Evolutionary conservation across 2,888 invertebrate species (phyloP).

Genomic region (Anoplius nigerrimus): DNA sequence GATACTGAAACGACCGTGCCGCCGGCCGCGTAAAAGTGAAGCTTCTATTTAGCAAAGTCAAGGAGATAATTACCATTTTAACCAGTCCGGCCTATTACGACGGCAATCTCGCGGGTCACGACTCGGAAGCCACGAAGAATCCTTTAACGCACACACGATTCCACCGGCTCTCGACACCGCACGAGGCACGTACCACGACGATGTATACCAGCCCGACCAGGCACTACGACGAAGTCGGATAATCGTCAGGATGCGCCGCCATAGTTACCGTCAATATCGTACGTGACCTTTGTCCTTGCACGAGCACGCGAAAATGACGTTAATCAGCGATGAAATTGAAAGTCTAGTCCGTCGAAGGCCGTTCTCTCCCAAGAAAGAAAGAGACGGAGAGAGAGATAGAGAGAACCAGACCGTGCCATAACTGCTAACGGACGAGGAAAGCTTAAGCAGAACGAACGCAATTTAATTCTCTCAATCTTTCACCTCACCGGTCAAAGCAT

Average conservation of each 20-base stretch:
- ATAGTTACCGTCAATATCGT: constrained; percentile 5
- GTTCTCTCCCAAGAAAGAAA: neutral
- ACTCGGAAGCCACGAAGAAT: constrained; percentile 34
- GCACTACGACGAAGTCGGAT: neutral
- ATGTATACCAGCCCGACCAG: too few species aligned
- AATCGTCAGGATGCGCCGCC: neutral
- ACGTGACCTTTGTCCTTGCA: neutral
- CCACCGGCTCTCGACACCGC: neutral
- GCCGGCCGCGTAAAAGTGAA: neutral
- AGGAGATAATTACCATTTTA: constrained; percentile 8
- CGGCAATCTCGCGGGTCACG: constrained; percentile 18
- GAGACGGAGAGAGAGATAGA: neutral
- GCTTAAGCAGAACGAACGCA: too few species aligned
- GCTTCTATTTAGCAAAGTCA: constrained; percentile 15
- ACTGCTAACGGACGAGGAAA: too few species aligned
- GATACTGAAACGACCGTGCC: too few species aligned
- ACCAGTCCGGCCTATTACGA: neutral
- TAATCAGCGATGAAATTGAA: too few species aligned
- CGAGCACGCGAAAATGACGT: too few species aligned
- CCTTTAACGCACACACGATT: constrained; percentile 10
- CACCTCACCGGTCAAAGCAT: too few species aligned
- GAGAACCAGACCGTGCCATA: neutral
- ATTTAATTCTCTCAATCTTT: too few species aligned
- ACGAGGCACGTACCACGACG: too few species aligned
- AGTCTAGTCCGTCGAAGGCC: too few species aligned